Conservation (phyloP, 2,113 vertebrate species). For the Nesospiza acunhae region DNA sequence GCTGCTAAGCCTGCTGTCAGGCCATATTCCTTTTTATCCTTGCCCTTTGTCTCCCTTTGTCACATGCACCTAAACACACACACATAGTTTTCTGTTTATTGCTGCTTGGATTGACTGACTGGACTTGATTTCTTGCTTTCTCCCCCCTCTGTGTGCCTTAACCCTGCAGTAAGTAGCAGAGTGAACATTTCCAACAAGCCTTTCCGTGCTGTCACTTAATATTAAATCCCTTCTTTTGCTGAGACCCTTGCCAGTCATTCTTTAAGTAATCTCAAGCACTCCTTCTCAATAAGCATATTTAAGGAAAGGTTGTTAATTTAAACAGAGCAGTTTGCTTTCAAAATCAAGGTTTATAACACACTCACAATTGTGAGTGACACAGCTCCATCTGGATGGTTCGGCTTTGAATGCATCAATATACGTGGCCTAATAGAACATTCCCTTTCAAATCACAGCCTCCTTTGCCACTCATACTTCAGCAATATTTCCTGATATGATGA, state of each 20-base stretch:
- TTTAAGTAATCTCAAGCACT: not conserved
- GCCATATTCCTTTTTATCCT: not conserved
- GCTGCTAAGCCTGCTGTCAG: not conserved
- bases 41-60: not conserved
- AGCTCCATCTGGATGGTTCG: not conserved
- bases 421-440: not conserved
- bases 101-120: not conserved
- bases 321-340: not conserved
- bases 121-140: not conserved
- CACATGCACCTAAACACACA: not conserved
- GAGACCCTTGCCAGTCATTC: not conserved
- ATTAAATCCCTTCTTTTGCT: not conserved
- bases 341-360: not conserved
- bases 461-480: not conserved
- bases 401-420: not conserved
- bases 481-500: not conserved
- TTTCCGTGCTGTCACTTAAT: accelerated
- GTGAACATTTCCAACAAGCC: not conserved
- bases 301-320: not conserved
- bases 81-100: not conserved
- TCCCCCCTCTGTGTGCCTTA: not conserved
- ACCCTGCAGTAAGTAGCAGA: not conserved
- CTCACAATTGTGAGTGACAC: not conserved
- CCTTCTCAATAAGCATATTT: not conserved
- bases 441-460: not conserved